Percentiles rank a stretch among this genome's conserved stretches.
phyloP scores from a whole-genome alignment of 2,888 invertebrate genomes.

The Lomographa bimaculata region DNA sequence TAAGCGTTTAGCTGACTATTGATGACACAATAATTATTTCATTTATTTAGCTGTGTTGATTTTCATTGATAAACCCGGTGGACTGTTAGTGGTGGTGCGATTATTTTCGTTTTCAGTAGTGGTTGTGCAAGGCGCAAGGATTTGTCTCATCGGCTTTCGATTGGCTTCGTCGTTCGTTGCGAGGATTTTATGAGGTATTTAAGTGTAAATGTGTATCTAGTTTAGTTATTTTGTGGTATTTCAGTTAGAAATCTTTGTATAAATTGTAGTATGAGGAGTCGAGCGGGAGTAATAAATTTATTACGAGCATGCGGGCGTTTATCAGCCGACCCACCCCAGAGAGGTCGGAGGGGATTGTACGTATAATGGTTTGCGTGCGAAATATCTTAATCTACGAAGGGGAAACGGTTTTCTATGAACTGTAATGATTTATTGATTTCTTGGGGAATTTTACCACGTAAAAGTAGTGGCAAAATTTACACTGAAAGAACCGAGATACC shows the following conservation, averaged over 20 bases:
- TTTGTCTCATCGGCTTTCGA: conserved; percentile 56
- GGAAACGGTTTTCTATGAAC: conserved; percentile 26
- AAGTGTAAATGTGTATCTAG: conserved; percentile 18
- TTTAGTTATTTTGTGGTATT: conserved; percentile 21
- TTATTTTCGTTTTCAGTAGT: conserved; percentile 68
- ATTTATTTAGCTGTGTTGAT: conserved; percentile 51
- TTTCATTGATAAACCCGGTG: conserved; percentile 50
- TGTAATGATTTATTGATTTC: conserved; percentile 18
- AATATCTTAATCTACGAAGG: conserved; percentile 42
- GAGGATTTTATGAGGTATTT: conserved; percentile 53
- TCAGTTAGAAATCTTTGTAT: conserved; percentile 18
- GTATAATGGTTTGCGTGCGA: conserved; percentile 43
- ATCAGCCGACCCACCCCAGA: conserved; percentile 44
- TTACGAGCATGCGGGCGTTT: conserved; percentile 46
- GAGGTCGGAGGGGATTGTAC: conserved; percentile 40
- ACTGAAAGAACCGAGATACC: no score
- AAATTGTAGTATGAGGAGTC: conserved; percentile 11
- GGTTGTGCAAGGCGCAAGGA: conserved; percentile 77
- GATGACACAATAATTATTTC: conserved; percentile 62
- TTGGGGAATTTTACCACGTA: conserved; percentile 1
- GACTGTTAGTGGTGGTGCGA: conserved; percentile 56
- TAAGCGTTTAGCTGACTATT: conserved; percentile 60
- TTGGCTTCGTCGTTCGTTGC: conserved; percentile 44
- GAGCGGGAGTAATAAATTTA: conserved; percentile 29
- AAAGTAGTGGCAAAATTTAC: neutral